Conservation (phyloP, 2,797 vertebrate genomes). For the Pristis pectinata region DNA sequence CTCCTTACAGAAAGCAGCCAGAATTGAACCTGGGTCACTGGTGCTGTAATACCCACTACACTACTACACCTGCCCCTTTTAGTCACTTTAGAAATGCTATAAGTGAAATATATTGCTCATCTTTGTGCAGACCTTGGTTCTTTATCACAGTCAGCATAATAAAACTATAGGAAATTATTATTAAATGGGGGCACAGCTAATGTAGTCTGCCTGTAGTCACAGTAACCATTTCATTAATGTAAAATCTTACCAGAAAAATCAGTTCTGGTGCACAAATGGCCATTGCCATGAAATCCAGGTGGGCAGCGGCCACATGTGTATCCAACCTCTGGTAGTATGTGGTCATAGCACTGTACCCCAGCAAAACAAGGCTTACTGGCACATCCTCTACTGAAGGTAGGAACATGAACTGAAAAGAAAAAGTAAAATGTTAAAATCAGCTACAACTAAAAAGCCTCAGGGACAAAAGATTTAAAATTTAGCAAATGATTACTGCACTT, state of each 20-base stretch:
- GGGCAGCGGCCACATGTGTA: constrained; percentile 65
- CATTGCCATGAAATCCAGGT: constrained; percentile 57
- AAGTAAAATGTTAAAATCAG: constrained; percentile 7
- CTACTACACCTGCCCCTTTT: too few species aligned
- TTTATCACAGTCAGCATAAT: not conserved
- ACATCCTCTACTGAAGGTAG: constrained; percentile 46
- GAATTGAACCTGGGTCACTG: too few species aligned
- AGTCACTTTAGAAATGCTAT: not conserved
- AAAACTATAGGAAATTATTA: constrained; percentile 3
- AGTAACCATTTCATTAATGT: constrained; percentile 26
- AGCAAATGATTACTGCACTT: not conserved
- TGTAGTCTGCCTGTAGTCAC: not conserved
- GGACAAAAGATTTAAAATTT: not conserved
- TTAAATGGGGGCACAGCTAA: not conserved
- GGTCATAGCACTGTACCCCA: constrained; percentile 64
- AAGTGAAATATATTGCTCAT: not conserved
- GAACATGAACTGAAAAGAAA: constrained; percentile 36
- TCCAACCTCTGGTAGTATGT: constrained; percentile 52
- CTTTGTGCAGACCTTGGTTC: not conserved
- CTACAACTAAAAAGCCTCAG: not conserved
- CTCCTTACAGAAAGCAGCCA: too few species aligned
- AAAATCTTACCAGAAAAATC: constrained; percentile 46
- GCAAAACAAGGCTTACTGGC: constrained; percentile 55
- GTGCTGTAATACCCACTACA: too few species aligned
- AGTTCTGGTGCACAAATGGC: constrained; percentile 51